These are phyloP conservation scores for Alligator mississippiensis DNA, from an alignment of 2,113 vertebrate genomes.

Conservation along the genomic window DNA sequence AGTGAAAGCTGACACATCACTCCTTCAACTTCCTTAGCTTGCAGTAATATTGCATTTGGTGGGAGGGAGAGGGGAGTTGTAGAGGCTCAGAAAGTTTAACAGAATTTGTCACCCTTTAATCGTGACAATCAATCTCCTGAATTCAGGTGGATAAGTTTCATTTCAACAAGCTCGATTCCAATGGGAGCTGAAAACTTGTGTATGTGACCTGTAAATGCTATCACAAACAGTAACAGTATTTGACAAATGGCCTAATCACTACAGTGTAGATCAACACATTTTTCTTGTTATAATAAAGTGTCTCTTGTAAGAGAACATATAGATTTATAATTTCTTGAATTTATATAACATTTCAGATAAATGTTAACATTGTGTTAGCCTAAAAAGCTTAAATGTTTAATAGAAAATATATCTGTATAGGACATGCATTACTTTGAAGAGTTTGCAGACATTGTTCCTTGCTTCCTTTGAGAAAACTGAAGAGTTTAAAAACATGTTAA, in stretches of 20 bases:
- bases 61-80: not conserved
- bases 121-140: conserved; percentile 32
- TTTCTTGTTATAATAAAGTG: conserved; percentile 78
- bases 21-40: not conserved
- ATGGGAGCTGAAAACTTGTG: conserved; percentile 50
- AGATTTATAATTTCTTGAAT: conserved; percentile 69
- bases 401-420: not conserved
- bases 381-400: conserved; percentile 51
- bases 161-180: conserved; percentile 38
- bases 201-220: conserved; percentile 72
- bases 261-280: conserved; percentile 71
- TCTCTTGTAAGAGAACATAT: conserved; percentile 68
- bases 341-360: conserved; percentile 49
- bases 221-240: conserved; percentile 53
- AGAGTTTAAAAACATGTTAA: conserved; percentile 63
- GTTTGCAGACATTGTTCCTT: conserved; percentile 49
- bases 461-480: conserved; percentile 46
- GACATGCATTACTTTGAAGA: conserved; percentile 54
- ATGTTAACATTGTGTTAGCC: conserved; percentile 29
- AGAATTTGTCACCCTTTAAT: conserved; percentile 45
- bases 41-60: not conserved
- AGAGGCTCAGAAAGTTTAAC: not conserved
- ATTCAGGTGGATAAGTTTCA: conserved; percentile 31
- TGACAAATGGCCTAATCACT: conserved; percentile 79
- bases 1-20: not conserved